phyloP scores from a whole-genome alignment of 2,888 invertebrate genomes.

The Lasioglossum lativentre region DNA sequence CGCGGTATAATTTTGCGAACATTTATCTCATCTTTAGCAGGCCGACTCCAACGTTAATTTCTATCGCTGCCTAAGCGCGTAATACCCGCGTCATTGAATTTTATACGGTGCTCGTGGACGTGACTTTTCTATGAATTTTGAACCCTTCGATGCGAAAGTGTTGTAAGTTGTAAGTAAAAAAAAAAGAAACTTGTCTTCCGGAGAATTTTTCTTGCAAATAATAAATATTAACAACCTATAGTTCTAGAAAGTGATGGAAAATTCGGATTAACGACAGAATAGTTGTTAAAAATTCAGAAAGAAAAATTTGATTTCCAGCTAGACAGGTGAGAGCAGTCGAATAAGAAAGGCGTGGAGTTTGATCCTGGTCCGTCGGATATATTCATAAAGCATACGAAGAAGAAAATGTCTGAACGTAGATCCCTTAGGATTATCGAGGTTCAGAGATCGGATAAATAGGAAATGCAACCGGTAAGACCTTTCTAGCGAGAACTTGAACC shows the following conservation, averaged over 20 bases:
- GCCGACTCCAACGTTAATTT: not conserved
- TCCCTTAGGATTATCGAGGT: not conserved
- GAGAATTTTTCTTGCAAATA: too few relatives aligned
- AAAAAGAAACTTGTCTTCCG: too few relatives aligned
- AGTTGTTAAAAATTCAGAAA: not conserved
- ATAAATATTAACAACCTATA: too few relatives aligned
- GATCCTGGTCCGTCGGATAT: not conserved
- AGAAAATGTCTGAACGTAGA: slow-evolving; percentile 8
- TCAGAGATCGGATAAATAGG: slow-evolving; percentile 23
- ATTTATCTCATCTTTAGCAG: not conserved
- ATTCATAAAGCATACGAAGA: not conserved
- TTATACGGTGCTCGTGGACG: not conserved
- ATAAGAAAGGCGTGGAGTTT: not conserved
- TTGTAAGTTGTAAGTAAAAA: too few relatives aligned
- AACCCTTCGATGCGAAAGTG: too few relatives aligned
- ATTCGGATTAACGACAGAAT: not conserved
- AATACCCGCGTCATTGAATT: not conserved
- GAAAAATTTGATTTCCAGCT: not conserved
- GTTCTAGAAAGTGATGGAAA: not conserved
- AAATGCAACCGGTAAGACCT: slow-evolving; percentile 30
- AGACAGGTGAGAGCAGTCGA: not conserved
- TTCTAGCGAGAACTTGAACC: slow-evolving; percentile 20
- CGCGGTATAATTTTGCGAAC: not conserved
- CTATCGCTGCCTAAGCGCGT: not conserved
- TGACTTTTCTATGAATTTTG: not conserved